Conservation (phyloP, 2,797 vertebrate species). For the Peromyscus attwateri region DNA sequence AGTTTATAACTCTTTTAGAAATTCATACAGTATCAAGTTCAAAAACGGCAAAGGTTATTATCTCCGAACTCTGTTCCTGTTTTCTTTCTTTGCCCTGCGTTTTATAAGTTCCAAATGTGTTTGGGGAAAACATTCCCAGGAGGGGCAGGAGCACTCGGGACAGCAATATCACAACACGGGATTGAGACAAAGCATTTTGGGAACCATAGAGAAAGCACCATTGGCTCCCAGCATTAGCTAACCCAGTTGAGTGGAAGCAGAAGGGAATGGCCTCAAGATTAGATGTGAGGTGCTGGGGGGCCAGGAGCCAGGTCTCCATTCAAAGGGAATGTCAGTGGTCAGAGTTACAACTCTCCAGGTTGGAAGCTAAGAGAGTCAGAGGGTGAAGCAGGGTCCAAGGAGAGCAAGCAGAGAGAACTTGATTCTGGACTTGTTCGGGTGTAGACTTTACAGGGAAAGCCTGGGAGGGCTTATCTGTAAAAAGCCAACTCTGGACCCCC, state of each 20-base stretch:
- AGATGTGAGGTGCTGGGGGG: no score
- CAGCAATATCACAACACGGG: not conserved
- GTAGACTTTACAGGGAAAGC: not conserved
- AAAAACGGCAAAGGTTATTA: not conserved
- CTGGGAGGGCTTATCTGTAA: not conserved
- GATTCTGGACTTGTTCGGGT: not conserved
- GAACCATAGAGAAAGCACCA: not conserved
- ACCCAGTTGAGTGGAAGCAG: not conserved
- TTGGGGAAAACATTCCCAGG: not conserved
- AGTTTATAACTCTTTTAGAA: not conserved
- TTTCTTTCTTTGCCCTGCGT: not conserved
- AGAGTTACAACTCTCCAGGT: not conserved
- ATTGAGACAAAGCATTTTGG: not conserved
- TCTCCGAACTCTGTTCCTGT: not conserved
- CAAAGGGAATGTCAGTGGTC: not conserved
- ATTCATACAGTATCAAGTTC: not conserved
- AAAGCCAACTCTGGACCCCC: not conserved
- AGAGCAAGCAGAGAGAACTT: rapidly evolving
- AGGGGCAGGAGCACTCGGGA: no score
- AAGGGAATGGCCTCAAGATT: not conserved
- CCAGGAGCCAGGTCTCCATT: not conserved
- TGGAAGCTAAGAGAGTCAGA: not conserved
- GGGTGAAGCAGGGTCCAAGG: not conserved
- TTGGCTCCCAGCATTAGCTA: not conserved
- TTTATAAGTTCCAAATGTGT: not conserved